Evolutionary conservation across 2,113 vertebrate species (phyloP).

Genomic region (Bombycilla garrulus): DNA sequence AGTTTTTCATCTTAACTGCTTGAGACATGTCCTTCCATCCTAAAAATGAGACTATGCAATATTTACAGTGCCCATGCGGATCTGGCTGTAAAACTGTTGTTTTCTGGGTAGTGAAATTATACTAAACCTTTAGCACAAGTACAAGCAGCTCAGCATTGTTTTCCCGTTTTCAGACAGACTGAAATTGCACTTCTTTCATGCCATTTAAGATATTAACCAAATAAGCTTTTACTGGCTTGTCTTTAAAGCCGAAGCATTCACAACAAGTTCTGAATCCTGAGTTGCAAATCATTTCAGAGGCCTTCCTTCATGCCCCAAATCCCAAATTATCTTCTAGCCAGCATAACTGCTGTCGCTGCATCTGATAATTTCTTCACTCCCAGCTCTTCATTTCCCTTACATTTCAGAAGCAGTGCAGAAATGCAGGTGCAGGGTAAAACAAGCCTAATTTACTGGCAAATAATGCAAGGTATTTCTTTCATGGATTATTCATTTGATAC

Average conservation of each 20-base stretch:
- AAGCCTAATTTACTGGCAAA: conserved; percentile 19
- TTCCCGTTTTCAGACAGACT: neutral
- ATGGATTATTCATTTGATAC: conserved; percentile 28
- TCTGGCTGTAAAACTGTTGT: neutral
- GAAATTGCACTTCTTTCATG: neutral
- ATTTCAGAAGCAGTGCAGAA: neutral
- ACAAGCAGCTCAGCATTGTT: neutral
- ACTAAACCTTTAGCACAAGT: neutral
- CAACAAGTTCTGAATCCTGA: neutral
- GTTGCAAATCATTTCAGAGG: neutral
- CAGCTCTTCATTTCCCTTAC: neutral
- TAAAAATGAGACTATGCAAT: neutral
- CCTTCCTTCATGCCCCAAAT: neutral
- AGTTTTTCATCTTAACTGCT: neutral
- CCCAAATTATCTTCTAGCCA: neutral
- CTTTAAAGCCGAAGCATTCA: neutral
- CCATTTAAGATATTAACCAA: neutral
- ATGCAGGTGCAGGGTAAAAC: neutral
- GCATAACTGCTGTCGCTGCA: neutral
- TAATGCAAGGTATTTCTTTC: neutral
- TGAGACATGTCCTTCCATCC: neutral
- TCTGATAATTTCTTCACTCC: neutral
- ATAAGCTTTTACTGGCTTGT: neutral
- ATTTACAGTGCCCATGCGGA: neutral
- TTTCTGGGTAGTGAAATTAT: neutral